Conservation (phyloP, 2,797 vertebrate species). For the Jordanella pulchra region DNA sequence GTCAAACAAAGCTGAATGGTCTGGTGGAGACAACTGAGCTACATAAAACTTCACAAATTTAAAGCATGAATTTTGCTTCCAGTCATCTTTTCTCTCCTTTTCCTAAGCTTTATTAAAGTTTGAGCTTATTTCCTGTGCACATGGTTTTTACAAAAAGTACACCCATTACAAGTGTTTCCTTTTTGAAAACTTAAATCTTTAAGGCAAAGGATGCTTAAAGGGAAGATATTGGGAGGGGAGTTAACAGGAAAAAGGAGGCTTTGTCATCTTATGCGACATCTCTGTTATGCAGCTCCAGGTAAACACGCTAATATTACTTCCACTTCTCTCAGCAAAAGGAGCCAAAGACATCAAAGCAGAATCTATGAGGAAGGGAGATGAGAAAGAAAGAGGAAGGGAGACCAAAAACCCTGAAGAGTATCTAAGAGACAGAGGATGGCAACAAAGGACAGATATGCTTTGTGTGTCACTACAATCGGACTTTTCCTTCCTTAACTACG, state of each 20-base stretch:
- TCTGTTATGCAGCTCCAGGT: conserved; percentile 52
- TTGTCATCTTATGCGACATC: conserved; percentile 53
- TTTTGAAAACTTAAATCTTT: conserved; percentile 49
- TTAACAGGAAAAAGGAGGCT: conserved; percentile 51
- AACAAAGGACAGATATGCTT: conserved; percentile 23
- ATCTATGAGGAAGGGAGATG: conserved; percentile 33
- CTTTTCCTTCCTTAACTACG: conserved; percentile 14
- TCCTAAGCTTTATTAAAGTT: conserved; percentile 34
- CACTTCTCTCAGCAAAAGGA: conserved; percentile 62
- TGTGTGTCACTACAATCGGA: conserved; percentile 38
- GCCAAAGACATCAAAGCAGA: conserved; percentile 67
- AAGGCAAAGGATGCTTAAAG: conserved; percentile 58
- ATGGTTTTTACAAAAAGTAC: conserved; percentile 21
- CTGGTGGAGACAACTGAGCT: conserved; percentile 49
- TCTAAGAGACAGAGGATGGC: neutral
- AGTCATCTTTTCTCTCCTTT: neutral
- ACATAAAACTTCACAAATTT: conserved; percentile 43
- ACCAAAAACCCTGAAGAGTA: conserved; percentile 36
- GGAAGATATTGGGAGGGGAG: conserved; percentile 28
- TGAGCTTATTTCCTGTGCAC: conserved; percentile 11
- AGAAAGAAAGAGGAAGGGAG: conserved; percentile 14
- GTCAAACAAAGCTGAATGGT: conserved; percentile 60
- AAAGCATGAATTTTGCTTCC: conserved; percentile 10
- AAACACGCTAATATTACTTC: conserved; percentile 51
- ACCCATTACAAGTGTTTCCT: conserved; percentile 29